Evolutionary conservation across 2,888 invertebrate species (phyloP).

Genomic region (Euzetes globulus): DNA sequence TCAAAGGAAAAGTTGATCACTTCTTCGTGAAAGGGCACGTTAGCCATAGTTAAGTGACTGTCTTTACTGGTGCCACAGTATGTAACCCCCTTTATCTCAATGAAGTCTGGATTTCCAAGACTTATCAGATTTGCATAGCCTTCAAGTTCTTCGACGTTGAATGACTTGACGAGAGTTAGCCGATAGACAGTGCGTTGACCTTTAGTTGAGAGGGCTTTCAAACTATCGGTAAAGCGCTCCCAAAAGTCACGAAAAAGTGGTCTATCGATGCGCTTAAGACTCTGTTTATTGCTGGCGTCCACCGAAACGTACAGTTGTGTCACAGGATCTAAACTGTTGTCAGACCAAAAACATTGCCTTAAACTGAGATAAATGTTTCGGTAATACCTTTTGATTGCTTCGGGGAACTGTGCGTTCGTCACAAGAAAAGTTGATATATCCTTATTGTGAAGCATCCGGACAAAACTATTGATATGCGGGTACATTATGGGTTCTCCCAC

Average conservation of each 20-base stretch:
- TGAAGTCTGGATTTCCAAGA: conserved; percentile 55
- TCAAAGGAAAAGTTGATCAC: conserved; percentile 52
- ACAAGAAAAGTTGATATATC: conserved; percentile 55
- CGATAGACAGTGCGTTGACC: conserved; percentile 56
- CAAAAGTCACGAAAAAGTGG: conserved; percentile 56
- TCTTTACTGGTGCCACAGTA: conserved; percentile 55
- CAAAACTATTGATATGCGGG: conserved; percentile 54
- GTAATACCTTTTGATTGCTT: conserved; percentile 50
- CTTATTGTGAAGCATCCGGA: conserved; percentile 51
- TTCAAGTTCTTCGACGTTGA: conserved; percentile 54
- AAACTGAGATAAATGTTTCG: not conserved
- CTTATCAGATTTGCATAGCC: conserved; percentile 53
- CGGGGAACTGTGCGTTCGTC: conserved; percentile 57
- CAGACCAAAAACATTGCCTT: no score
- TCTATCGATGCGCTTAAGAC: conserved; percentile 55
- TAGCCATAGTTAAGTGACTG: conserved; percentile 54
- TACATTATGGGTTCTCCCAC: conserved; percentile 59
- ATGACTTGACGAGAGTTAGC: conserved; percentile 55
- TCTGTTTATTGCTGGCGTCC: conserved; percentile 55
- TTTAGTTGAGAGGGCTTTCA: conserved; percentile 52
- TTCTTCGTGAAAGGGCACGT: conserved; percentile 57
- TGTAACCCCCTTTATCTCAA: conserved; percentile 57
- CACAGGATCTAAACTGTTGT: conserved; percentile 49
- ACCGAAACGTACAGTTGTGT: conserved; percentile 57
- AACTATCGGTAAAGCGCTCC: conserved; percentile 53